phyloP scores from a whole-genome alignment of 2,113 vertebrate species.

The Platichthys stellatus region DNA sequence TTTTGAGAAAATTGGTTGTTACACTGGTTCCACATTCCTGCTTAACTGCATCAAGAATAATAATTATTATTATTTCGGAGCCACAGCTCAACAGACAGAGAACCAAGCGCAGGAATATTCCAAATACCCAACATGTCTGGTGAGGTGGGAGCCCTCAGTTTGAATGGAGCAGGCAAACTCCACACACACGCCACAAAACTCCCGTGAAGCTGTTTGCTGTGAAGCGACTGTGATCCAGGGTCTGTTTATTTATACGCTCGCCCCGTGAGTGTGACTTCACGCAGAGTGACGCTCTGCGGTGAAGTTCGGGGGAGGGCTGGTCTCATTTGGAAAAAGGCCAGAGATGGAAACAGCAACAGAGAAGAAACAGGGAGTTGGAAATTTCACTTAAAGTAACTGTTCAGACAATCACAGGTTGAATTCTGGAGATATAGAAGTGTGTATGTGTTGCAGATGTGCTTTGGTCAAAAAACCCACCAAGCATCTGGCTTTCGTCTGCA shows the following conservation, averaged over 20 bases:
- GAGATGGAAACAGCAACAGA: conserved; percentile 3
- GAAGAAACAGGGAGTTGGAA: conserved; percentile 22
- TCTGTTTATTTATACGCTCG: conserved; percentile 63
- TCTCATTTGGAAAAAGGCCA: conserved; percentile 40
- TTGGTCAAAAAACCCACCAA: no score
- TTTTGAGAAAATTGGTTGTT: background rate
- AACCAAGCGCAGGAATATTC: conserved; percentile 19
- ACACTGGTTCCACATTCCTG: background rate
- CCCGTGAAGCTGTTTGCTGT: conserved; percentile 13
- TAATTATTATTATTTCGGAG: background rate
- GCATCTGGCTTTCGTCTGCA: no score
- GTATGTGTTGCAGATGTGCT: conserved; percentile 1
- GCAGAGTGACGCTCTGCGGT: conserved; percentile 33
- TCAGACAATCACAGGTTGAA: conserved; percentile 42
- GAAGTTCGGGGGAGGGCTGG: conserved; percentile 13
- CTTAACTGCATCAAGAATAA: background rate
- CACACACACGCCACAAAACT: conserved; percentile 13
- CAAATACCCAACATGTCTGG: conserved; percentile 2
- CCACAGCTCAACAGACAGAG: conserved; percentile 3
- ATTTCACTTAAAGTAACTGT: conserved; percentile 31
- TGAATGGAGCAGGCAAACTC: conserved; percentile 26
- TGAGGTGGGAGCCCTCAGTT: conserved; percentile 22
- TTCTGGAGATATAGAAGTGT: conserved; percentile 11
- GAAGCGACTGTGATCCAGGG: conserved; percentile 25
- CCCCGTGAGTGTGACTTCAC: conserved; percentile 56